Evolutionary conservation across 2,888 invertebrate genomes (phyloP), one percentile per base, ranked within the genome.

Genomic region (Drosophila neutralis): DNA sequence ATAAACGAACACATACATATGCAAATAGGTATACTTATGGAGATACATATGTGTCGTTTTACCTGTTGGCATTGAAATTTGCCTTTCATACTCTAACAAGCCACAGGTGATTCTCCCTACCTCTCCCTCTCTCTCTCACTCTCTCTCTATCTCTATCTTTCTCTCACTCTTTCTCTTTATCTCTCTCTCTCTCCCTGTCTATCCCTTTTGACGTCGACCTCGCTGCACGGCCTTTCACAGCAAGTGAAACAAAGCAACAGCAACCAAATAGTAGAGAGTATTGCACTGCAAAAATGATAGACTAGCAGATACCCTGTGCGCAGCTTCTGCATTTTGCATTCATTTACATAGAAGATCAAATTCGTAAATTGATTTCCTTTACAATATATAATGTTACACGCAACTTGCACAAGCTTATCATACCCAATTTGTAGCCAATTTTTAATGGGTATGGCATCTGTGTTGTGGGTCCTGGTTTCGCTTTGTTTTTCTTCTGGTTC

Each of bases 21-120:
- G 13, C 21, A 24, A 4, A 24, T 15, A 45, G 3, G 4, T 45
- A 8, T 24, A 13, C 7, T 7, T 45, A 45, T 45, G 18, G 15
- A 24, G 45, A 68, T 36, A 54, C 54, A 36, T 56, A 82, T 73
- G 71, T 73, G 75, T 66, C 76, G 69, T 63, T 24, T 45, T 77
- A 76, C 69, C 75, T 82, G 89, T 87, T 87, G 85, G 87, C 82
- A 87, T 87, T 89, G 87, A 87, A 89, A 87, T 87, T 87, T 87
- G 80, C 86, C 77, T 89, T 82, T 80, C 78, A 82, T 82, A 77
- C 75, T 31, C 21, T 21, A 76, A 81, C 81, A 89, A 71, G 79
- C 81, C 87, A 82, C 82, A 87, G 75, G 73, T 73, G 69, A 56
- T 64, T 51, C 45, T 31, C 48, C 27, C 11, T 21, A 3, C 4